Percentiles rank a stretch among this genome's conserved stretches.
Evolutionary conservation across 2,888 invertebrate genomes (phyloP).

Genomic region (Pediacus dermestoides): DNA sequence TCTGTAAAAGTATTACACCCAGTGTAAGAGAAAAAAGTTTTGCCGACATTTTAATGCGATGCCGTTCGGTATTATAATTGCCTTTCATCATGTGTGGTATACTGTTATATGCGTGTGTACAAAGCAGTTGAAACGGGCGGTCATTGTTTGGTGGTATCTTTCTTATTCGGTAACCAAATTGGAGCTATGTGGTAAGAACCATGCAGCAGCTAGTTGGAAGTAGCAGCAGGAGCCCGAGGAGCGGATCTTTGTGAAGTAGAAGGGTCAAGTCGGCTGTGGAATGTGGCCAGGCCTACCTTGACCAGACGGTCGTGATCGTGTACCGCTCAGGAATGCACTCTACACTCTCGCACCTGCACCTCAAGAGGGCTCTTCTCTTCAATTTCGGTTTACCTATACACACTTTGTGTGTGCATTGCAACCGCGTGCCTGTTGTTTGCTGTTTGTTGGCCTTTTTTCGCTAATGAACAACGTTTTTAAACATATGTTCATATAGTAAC

Average conservation of each 20-base stretch:
- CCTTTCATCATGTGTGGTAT: slow-evolving; percentile 11
- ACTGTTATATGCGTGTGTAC: slow-evolving; percentile 8
- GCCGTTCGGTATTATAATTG: slow-evolving; percentile 7
- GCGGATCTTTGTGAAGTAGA: slow-evolving; percentile 30
- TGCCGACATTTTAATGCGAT: too few relatives aligned
- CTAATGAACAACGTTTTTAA: too few relatives aligned
- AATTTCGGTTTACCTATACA: too few relatives aligned
- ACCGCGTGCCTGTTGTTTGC: too few relatives aligned
- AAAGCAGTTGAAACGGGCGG: slow-evolving; percentile 7
- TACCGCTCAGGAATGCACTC: slow-evolving; percentile 47
- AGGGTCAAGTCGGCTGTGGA: slow-evolving; percentile 48
- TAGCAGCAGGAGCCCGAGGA: slow-evolving; percentile 17
- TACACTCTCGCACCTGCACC: slow-evolving; percentile 41
- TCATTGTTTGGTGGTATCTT: slow-evolving; percentile 2
- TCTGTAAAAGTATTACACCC: too few relatives aligned
- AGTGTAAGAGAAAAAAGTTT: too few relatives aligned
- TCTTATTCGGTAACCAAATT: slow-evolving; percentile 15
- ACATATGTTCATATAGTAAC: too few relatives aligned
- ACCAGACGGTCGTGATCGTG: slow-evolving; percentile 48
- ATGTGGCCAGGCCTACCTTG: slow-evolving; percentile 49
- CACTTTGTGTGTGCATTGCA: too few relatives aligned
- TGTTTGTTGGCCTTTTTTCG: too few relatives aligned
- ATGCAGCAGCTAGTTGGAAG: slow-evolving; percentile 15
- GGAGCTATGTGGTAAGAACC: slow-evolving; percentile 6
- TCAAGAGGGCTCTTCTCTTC: too few relatives aligned